phyloP scores from a whole-genome alignment of 2,113 vertebrate species.

The Rhadina sibilatrix region DNA sequence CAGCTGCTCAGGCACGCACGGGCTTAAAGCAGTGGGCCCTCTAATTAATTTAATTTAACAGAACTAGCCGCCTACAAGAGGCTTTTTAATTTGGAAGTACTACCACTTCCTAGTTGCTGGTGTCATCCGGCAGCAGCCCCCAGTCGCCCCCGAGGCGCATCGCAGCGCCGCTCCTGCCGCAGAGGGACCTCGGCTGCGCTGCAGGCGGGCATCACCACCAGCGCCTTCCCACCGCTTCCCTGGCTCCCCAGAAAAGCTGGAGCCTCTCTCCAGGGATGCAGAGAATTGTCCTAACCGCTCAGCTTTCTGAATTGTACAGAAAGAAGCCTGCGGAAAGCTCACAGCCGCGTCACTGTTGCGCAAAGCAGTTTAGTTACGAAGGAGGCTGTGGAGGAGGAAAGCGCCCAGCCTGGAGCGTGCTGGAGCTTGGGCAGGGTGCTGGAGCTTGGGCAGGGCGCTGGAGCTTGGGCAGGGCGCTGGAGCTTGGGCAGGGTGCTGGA shows the following conservation, averaged over 20 bases:
- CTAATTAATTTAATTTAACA: not conserved
- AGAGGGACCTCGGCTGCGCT: not conserved
- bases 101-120: not conserved
- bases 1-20: not conserved
- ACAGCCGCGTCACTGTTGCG: not conserved
- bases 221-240: not conserved
- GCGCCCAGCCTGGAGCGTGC: fast-evolving
- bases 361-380: not conserved
- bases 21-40: not conserved
- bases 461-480: not conserved
- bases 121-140: not conserved
- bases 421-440: not conserved
- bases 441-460: not conserved
- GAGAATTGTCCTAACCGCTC: not conserved
- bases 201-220: not conserved
- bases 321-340: not conserved
- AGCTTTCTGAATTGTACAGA: not conserved
- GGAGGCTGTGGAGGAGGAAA: not conserved
- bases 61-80: not conserved
- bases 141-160: not conserved
- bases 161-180: not conserved
- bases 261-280: not conserved
- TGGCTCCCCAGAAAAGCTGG: not conserved
- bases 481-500: no score
- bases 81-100: not conserved